Conservation (phyloP, 2,888 invertebrate genomes). For the Cephus pulcher region DNA sequence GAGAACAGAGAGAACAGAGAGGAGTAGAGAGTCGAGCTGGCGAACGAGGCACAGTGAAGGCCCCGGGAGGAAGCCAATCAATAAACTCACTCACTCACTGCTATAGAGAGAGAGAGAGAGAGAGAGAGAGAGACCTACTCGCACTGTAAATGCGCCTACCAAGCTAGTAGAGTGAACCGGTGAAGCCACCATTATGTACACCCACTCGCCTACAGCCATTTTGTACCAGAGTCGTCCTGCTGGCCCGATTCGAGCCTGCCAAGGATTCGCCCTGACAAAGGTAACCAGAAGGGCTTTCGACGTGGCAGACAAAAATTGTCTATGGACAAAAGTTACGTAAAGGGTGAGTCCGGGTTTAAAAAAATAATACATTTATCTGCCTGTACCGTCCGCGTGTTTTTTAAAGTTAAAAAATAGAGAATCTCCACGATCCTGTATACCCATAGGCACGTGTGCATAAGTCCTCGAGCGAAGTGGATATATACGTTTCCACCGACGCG, state of each 20-base stretch:
- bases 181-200: conserved; percentile 65
- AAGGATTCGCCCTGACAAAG: no score
- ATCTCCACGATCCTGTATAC: no score
- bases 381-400: no score
- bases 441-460: no score
- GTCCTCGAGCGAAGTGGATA: no score
- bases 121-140: conserved; percentile 8
- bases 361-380: no score
- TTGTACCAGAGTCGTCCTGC: conserved; percentile 48
- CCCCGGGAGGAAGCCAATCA: conserved; percentile 65
- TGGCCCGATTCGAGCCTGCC: neutral
- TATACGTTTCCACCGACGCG: no score
- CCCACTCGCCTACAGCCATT: conserved; percentile 66
- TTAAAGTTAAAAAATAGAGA: no score
- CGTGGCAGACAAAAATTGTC: no score
- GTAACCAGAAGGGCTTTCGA: no score
- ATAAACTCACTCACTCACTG: conserved; percentile 60
- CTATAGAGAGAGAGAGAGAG: conserved; percentile 13
- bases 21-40: conserved; percentile 18
- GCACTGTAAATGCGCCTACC: conserved; percentile 22
- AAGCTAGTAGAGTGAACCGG: conserved; percentile 35
- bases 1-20: conserved; percentile 25
- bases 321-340: no score
- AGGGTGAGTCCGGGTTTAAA: no score
- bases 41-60: conserved; percentile 38